These are phyloP conservation scores for Cyclura pinguis DNA, from an alignment of 2,797 vertebrate genomes.

Conservation along the genomic window DNA sequence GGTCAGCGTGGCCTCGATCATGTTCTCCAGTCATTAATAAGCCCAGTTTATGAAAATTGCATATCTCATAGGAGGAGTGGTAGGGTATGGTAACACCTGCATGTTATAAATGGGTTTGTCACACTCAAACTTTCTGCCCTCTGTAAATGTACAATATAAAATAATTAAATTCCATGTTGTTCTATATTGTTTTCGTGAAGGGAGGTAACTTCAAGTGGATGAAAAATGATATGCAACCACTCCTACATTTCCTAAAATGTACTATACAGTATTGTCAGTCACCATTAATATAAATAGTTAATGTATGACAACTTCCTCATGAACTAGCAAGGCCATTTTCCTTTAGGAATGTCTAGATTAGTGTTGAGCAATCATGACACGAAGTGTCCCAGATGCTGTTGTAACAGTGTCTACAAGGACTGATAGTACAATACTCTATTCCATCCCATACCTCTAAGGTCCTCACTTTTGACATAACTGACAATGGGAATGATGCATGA, in stretches of 20 bases:
- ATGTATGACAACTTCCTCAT: constrained; percentile 3
- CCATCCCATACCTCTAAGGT: neutral
- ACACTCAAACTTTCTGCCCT: neutral
- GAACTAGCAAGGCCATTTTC: constrained; percentile 6
- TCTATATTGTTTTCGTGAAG: neutral
- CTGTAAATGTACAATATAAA: neutral
- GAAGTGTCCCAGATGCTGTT: constrained; percentile 7
- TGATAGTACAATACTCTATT: constrained; percentile 6
- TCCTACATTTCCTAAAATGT: neutral
- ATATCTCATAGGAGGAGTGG: too few species aligned
- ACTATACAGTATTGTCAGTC: neutral
- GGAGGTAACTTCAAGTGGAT: constrained; percentile 36
- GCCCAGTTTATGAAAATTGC: too few species aligned
- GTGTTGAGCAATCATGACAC: constrained; percentile 19
- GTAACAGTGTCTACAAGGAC: constrained; percentile 13
- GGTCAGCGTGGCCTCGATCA: too few species aligned
- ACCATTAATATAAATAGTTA: neutral
- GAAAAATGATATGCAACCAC: neutral
- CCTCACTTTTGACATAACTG: constrained; percentile 34
- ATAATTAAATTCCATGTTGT: neutral
- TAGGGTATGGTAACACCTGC: too few species aligned
- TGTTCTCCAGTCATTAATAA: too few species aligned
- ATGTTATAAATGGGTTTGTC: neutral
- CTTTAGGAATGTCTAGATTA: neutral
- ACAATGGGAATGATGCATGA: neutral